Base-by-base conservation (phyloP, 2,888 invertebrate species). In the Quadroppia sp. region DNA sequence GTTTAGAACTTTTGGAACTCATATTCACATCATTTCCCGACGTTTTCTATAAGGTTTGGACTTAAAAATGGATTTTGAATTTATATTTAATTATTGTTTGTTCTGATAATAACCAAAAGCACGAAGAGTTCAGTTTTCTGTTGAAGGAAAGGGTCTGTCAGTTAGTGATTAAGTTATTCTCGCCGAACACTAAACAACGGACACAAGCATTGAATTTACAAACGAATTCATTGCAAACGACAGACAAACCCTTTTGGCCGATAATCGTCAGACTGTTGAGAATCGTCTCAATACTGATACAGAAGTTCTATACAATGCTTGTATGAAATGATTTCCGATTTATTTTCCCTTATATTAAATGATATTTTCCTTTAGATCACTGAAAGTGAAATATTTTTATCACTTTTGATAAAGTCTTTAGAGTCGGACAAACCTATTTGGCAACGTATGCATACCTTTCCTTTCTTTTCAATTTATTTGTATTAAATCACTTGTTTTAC, bases 321-420 rank as follows among this genome's bases (percentile, higher is more conserved):
- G 95, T 94, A 81, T 86, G 87, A 84, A 23, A 2, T 53, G 20
- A 4, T 42, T 64, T 20, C 15, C 30, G 45, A 73, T 13, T 23
- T 71, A 40, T 28, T 48, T 23, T 59, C 30, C 30, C 13, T 28
- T 17, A 64, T 9, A 70, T n/a, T 32, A 28, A 40, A 40, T 23
- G n/a, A 59, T 30, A 40, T 53, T 74, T 56, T 76, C 71, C 72
- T 50, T 42, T 81, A 91, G 92, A 89, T 93, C 40, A 98, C 98
- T 0, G 97, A 99, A 83, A 97, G 97, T 83, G 99, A 99, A 85
- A 98, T 99, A 81, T 98, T 99, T 84, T 85, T 99, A 59, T 96
- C 97, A 0, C 85, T 98, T 71, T 91, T 99, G 72, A 92, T 98
- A 48, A 97, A 98, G 83, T 98, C 99, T 84, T 85, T 98, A 82